A percentile compares a stretch with the other conserved stretches of the same genome.
These are phyloP conservation scores for Metalampra italica DNA, from an alignment of 2,888 invertebrate genomes.

Conservation along the genomic window DNA sequence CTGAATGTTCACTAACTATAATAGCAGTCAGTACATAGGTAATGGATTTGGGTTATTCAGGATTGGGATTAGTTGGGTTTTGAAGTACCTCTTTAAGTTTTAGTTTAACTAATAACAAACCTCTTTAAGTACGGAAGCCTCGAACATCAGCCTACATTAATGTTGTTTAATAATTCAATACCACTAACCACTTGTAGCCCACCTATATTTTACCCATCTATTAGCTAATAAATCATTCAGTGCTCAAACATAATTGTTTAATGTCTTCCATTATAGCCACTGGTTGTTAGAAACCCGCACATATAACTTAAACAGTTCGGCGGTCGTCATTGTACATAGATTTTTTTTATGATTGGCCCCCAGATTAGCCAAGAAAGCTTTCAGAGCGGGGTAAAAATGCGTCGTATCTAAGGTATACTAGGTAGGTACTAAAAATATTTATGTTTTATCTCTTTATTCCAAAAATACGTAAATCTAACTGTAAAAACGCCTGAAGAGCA, in stretches of 20 bases:
- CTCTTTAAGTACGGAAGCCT: neutral
- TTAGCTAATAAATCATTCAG: conserved; percentile 16
- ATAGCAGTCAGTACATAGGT: no score
- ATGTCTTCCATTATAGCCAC: conserved; percentile 7
- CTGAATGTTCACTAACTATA: no score
- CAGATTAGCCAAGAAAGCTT: no score
- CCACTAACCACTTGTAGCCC: neutral
- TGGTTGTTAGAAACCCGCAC: neutral
- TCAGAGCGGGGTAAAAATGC: no score
- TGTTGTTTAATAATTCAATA: conserved; percentile 1
- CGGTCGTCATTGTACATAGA: no score
- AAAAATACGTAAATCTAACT: no score
- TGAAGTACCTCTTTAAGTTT: neutral
- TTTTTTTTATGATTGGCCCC: no score
- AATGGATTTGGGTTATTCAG: no score
- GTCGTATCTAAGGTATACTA: no score
- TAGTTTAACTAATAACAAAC: neutral
- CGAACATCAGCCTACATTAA: conserved; percentile 1
- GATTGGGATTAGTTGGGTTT: neutral
- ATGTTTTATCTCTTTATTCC: no score
- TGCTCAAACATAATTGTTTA: conserved; percentile 18
- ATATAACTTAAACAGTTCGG: neutral
- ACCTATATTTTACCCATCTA: conserved; percentile 14
- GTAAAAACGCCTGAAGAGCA: neutral
- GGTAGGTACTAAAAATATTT: no score